phyloP scores from a whole-genome alignment of 2,797 vertebrate species.

The Pseudochirops cupreus region DNA sequence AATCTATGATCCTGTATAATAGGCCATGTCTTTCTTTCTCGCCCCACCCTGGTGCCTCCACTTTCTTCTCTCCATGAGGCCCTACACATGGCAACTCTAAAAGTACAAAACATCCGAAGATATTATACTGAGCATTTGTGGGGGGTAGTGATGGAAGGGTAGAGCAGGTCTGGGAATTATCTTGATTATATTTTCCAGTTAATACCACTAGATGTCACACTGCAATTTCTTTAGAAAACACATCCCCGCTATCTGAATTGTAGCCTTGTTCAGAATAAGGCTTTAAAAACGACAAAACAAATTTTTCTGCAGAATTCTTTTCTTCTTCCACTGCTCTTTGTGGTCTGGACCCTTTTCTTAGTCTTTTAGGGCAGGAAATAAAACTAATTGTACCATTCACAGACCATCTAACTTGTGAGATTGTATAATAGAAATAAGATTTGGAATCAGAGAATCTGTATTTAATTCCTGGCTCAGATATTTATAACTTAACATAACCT shows the following conservation, averaged over 20 bases:
- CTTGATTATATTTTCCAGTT: constrained; percentile 5
- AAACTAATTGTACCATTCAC: neutral
- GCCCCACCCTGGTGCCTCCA: neutral
- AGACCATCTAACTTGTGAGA: neutral
- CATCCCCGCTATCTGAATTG: neutral
- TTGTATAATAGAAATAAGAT: neutral
- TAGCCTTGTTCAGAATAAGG: neutral
- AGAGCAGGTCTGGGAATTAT: neutral
- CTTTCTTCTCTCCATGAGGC: constrained; percentile 3
- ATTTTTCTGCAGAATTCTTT: neutral
- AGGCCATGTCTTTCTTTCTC: neutral
- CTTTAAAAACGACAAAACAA: neutral
- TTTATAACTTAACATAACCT: neutral
- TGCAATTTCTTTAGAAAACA: neutral
- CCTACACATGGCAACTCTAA: constrained; percentile 8
- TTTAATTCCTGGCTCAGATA: neutral
- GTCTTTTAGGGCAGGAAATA: neutral
- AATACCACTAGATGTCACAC: constrained; percentile 1
- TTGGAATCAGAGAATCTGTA: neutral
- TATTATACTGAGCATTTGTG: neutral
- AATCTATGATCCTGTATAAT: neutral
- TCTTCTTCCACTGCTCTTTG: neutral
- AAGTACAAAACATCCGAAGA: neutral
- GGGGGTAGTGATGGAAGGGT: neutral
- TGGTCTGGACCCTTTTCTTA: neutral